Evolutionary conservation across 2,888 invertebrate species (phyloP).

Genomic region (Drosophila merina): DNA sequence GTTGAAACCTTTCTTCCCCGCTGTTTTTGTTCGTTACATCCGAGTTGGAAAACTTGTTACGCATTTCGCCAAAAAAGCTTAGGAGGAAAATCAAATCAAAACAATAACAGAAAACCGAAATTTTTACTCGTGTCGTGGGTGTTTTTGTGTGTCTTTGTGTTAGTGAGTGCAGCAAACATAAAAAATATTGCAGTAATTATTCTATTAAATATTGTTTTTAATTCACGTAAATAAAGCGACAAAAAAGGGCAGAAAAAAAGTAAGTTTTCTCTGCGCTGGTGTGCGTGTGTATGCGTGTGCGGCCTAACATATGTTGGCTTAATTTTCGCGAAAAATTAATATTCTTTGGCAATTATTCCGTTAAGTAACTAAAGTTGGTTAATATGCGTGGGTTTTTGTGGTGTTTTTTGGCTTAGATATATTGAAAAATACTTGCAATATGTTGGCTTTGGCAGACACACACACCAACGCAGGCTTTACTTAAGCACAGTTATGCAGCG

Average conservation of each 20-base stretch:
- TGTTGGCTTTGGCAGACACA: slow-evolving; percentile 56
- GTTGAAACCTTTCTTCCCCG: background rate
- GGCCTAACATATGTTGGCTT: slow-evolving; percentile 32
- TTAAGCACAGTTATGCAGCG: slow-evolving; percentile 11
- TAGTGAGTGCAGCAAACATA: slow-evolving; percentile 28
- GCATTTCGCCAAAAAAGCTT: slow-evolving; percentile 50
- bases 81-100: slow-evolving; percentile 37
- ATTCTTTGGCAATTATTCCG: background rate
- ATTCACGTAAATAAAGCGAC: slow-evolving; percentile 3
- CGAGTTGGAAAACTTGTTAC: slow-evolving; percentile 59
- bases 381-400: background rate
- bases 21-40: slow-evolving; percentile 12
- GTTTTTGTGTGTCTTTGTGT: slow-evolving; percentile 16
- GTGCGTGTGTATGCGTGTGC: slow-evolving; percentile 4
- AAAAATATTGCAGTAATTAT: background rate
- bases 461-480: slow-evolving; percentile 4
- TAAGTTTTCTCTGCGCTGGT: slow-evolving; percentile 1
- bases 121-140: slow-evolving; percentile 31
- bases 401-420: slow-evolving; percentile 22
- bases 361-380: background rate
- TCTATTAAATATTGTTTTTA: background rate
- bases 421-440: slow-evolving; percentile 59
- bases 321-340: slow-evolving; percentile 6
- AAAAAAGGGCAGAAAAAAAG: slow-evolving; percentile 27
- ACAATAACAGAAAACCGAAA: slow-evolving; percentile 50